Percentiles rank a stretch among this genome's conserved stretches.
These are phyloP conservation scores for Sisor rabdophorus DNA, from an alignment of 2,113 vertebrate genomes.

Conservation along the genomic window DNA sequence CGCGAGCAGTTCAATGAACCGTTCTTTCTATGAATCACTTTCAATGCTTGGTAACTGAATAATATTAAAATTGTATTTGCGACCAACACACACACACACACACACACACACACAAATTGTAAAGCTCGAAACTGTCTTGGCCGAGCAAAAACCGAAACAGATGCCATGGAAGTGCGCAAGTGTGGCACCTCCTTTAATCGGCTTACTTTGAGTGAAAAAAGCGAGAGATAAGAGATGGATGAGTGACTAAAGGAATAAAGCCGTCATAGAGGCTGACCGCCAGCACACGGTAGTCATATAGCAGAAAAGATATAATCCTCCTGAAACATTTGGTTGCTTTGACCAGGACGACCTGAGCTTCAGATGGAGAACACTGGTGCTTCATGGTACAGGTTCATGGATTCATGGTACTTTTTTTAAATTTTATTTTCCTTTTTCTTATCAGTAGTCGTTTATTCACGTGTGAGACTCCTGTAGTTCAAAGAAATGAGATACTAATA, in stretches of 20 bases:
- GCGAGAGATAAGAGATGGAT: slow-evolving; percentile 36
- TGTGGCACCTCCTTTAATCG: slow-evolving; percentile 48
- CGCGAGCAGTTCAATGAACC: neutral
- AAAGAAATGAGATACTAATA: neutral
- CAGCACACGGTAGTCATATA: slow-evolving; percentile 27
- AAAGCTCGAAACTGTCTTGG: slow-evolving; percentile 31
- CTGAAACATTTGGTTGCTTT: slow-evolving; percentile 14
- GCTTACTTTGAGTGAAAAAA: slow-evolving; percentile 46
- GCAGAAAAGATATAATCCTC: slow-evolving; percentile 14
- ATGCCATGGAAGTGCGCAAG: slow-evolving; percentile 36
- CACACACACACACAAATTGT: neutral
- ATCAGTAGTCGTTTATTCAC: neutral
- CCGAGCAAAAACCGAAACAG: slow-evolving; percentile 40
- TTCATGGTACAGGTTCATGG: neutral
- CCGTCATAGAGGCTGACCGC: slow-evolving; percentile 20
- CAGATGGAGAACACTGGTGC: neutral
- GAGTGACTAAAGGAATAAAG: slow-evolving; percentile 40
- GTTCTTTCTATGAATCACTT: neutral
- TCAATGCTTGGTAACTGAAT: neutral
- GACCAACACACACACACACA: neutral
- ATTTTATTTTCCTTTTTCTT: neutral
- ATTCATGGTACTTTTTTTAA: too few species aligned
- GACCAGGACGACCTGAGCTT: slow-evolving; percentile 20
- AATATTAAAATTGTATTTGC: neutral
- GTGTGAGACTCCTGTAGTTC: neutral